A percentile compares a stretch with the other conserved stretches of the same genome.
Evolutionary conservation across 2,113 vertebrate genomes (phyloP).

Genomic region (Malaclemys terrapin): DNA sequence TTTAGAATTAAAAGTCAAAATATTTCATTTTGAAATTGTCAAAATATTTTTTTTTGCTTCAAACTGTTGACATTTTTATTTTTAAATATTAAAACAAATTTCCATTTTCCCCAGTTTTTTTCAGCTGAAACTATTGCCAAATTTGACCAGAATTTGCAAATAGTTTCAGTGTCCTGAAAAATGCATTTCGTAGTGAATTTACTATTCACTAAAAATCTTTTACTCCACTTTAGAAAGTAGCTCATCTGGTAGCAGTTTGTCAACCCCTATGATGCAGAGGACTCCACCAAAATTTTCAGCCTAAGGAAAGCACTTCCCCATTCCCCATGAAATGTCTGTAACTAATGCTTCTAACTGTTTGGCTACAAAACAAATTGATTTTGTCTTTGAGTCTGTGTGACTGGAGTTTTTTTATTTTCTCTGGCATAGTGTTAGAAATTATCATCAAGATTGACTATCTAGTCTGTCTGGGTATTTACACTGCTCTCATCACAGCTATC

Average conservation of each 20-base stretch:
- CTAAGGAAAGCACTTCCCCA: background rate
- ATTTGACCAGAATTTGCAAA: background rate
- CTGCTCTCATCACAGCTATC: background rate
- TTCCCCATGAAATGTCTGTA: background rate
- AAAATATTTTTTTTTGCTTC: background rate
- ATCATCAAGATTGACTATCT: background rate
- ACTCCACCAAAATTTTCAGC: background rate
- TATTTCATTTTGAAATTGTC: background rate
- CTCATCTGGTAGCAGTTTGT: background rate
- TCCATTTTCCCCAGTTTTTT: background rate
- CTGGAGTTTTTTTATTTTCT: background rate
- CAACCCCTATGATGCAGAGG: background rate
- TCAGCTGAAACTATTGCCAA: background rate
- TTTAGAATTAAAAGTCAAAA: background rate
- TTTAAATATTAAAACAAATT: background rate
- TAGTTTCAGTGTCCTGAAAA: background rate
- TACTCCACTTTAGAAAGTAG: background rate
- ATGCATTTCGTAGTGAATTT: background rate
- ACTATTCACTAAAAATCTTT: background rate
- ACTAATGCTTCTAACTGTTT: background rate
- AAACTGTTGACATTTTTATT: background rate
- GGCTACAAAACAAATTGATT: background rate
- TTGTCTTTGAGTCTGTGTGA: background rate
- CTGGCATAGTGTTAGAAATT: background rate
- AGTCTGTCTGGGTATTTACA: accelerated